phyloP scores from a whole-genome alignment of 2,113 vertebrate species.

The Scytalopus superciliaris region DNA sequence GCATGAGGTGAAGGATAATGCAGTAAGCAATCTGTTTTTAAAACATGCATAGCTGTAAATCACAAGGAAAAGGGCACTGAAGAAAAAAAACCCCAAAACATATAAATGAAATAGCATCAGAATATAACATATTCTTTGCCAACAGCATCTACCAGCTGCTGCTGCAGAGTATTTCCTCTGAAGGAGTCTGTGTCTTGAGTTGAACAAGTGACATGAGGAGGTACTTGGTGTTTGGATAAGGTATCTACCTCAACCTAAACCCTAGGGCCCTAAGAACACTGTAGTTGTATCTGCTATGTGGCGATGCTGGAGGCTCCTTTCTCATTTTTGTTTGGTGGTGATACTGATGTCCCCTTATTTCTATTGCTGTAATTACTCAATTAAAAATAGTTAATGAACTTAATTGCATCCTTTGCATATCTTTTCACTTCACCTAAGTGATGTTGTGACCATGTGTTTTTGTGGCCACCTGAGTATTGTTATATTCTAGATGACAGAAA shows the following conservation, averaged over 20 bases:
- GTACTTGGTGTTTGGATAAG: background rate
- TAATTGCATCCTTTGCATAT: background rate
- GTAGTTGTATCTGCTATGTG: background rate
- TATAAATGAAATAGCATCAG: background rate
- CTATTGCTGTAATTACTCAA: background rate
- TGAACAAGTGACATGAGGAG: background rate
- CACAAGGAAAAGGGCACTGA: background rate
- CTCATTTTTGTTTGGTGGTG: background rate
- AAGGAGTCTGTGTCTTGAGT: background rate
- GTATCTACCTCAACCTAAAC: background rate
- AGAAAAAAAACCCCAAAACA: background rate
- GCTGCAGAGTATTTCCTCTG: background rate
- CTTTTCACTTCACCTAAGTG: background rate
- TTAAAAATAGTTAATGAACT: background rate
- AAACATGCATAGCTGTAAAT: background rate
- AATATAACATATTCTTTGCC: background rate
- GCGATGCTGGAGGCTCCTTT: background rate
- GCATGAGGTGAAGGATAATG: conserved; percentile 27
- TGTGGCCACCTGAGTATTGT: background rate
- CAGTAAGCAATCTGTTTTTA: background rate
- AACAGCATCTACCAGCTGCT: background rate
- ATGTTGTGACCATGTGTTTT: background rate
- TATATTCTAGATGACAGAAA: background rate
- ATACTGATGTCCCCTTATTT: background rate
- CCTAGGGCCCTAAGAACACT: background rate